Conservation (phyloP, 2,888 invertebrate species). For the Drosophila algonquin region DNA sequence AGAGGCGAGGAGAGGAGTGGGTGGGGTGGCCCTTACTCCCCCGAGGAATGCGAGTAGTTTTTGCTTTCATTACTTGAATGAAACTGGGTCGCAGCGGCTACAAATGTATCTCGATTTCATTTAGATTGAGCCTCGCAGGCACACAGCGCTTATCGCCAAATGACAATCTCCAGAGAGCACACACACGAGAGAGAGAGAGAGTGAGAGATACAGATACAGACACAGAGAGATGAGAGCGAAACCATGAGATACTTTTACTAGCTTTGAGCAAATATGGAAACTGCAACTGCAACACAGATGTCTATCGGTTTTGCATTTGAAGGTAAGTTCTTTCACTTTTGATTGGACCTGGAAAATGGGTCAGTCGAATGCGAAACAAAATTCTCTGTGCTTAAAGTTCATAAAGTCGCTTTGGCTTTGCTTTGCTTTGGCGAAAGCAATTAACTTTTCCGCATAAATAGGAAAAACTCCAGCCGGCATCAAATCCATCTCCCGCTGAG, state of each 20-base stretch:
- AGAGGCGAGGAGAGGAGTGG: conserved; percentile 29
- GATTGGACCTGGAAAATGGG: conserved; percentile 60
- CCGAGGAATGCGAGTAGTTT: conserved; percentile 50
- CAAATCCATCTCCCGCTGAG: conserved; percentile 23
- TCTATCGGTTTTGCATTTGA: conserved; percentile 65
- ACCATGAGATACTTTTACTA: conserved; percentile 59
- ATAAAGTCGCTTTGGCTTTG: conserved; percentile 10
- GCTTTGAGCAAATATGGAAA: conserved; percentile 41
- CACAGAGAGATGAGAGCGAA: conserved; percentile 22
- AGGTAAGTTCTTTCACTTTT: conserved; percentile 76
- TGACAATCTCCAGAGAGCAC: conserved; percentile 60
- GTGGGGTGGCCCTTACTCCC: background rate
- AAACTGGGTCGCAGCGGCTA: conserved; percentile 68
- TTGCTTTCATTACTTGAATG: conserved; percentile 71
- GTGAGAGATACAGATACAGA: conserved; percentile 13
- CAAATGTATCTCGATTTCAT: conserved; percentile 79
- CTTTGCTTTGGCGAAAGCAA: conserved; percentile 32
- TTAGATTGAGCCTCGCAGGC: conserved; percentile 59
- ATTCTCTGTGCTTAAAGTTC: conserved; percentile 54
- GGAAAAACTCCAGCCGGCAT: conserved; percentile 39
- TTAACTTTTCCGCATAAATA: conserved; percentile 35
- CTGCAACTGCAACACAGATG: conserved; percentile 56
- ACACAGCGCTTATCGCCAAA: conserved; percentile 62
- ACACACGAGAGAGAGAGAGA: conserved; percentile 15
- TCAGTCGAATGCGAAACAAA: conserved; percentile 41